phyloP scores from a whole-genome alignment of 2,797 vertebrate species.

The Neomorphus geoffroyi region DNA sequence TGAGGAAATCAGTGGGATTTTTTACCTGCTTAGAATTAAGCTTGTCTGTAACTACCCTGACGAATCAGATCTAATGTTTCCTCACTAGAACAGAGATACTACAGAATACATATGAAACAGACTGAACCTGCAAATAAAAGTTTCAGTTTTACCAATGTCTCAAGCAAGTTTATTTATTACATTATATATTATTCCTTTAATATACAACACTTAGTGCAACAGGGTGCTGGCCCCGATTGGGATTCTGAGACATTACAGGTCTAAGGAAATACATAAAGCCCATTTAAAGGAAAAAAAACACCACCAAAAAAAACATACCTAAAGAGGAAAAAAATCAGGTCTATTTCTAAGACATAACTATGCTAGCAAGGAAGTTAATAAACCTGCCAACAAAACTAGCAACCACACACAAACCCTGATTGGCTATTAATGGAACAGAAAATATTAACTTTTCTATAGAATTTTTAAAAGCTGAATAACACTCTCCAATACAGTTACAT shows the following conservation, averaged over 20 bases:
- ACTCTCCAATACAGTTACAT: not conserved
- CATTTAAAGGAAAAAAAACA: not conserved
- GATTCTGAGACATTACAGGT: not conserved
- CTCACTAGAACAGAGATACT: accelerated
- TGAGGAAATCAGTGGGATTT: not conserved
- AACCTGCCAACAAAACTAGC: not conserved
- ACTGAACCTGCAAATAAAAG: not conserved
- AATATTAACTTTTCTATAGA: not conserved
- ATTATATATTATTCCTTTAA: not conserved
- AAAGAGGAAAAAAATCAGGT: not conserved
- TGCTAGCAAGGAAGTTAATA: not conserved
- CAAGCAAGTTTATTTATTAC: not conserved
- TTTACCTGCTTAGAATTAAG: not conserved
- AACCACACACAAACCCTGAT: not conserved
- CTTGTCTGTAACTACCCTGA: not conserved
- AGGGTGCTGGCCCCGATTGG: not conserved
- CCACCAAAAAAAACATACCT: not conserved
- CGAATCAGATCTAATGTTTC: not conserved
- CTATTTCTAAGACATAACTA: not conserved
- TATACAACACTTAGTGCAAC: not conserved
- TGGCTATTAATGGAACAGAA: not conserved
- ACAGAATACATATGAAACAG: not conserved
- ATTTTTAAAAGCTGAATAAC: not conserved
- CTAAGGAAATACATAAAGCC: not conserved
- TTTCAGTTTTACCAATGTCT: not conserved